Percentiles rank a stretch among this genome's conserved stretches.
phyloP scores from a whole-genome alignment of 2,113 vertebrate species.

The Arizona elegans region DNA sequence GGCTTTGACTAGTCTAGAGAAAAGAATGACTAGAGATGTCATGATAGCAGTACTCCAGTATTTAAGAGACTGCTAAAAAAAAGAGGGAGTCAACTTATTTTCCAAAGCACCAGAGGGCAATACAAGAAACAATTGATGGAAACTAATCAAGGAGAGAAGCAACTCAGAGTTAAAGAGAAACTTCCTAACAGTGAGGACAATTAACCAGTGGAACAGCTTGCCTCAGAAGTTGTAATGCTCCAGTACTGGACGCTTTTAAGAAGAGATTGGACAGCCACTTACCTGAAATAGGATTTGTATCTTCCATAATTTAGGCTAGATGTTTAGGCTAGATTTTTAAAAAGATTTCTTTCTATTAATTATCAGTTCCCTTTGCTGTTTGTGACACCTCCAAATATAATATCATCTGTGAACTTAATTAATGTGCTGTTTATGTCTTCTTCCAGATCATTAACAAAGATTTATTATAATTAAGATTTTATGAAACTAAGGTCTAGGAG shows the following conservation, averaged over 20 bases:
- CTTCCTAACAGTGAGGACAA: background rate
- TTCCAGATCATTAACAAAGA: conserved; percentile 25
- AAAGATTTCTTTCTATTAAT: conserved; percentile 15
- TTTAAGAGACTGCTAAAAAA: background rate
- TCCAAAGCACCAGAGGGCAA: background rate
- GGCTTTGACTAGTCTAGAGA: too few species aligned
- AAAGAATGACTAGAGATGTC: too few species aligned
- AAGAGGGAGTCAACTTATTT: background rate
- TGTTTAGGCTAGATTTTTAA: background rate
- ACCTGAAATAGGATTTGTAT: background rate
- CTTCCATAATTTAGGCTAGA: background rate
- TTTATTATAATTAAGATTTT: conserved; percentile 29
- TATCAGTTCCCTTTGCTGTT: conserved; percentile 9
- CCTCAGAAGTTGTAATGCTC: background rate
- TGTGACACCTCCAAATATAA: conserved; percentile 16
- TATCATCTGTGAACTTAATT: conserved; percentile 36
- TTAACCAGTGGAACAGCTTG: background rate
- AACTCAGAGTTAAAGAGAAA: background rate
- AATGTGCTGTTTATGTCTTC: conserved; percentile 31
- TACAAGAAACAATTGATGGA: background rate
- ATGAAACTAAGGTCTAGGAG: conserved; percentile 14
- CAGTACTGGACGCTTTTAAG: background rate
- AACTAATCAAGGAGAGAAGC: background rate
- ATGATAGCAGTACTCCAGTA: background rate
- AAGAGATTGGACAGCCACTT: background rate